phyloP scores from a whole-genome alignment of 2,888 invertebrate species.

The Heliconius sara region DNA sequence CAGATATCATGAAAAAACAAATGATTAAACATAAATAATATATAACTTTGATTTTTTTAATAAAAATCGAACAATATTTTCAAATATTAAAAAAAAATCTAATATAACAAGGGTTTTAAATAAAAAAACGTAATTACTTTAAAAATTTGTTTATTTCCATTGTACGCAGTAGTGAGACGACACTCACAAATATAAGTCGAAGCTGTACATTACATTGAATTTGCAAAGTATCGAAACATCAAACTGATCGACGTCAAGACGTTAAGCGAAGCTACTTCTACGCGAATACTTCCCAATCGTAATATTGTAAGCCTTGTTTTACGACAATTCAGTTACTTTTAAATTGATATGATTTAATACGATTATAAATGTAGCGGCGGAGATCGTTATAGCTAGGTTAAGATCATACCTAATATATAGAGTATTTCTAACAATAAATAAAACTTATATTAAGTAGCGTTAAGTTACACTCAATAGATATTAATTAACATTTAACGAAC shows the following conservation, averaged over 20 bases:
- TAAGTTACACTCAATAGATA: neutral
- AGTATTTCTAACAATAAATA: slow-evolving; percentile 26
- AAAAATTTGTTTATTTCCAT: slow-evolving; percentile 75
- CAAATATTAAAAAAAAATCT: too few species aligned
- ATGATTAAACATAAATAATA: too few species aligned
- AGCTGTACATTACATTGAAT: slow-evolving; percentile 37
- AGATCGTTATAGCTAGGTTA: slow-evolving; percentile 15
- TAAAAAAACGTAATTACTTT: slow-evolving; percentile 55
- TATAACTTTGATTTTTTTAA: too few species aligned
- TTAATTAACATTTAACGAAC: slow-evolving; percentile 1
- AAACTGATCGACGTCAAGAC: slow-evolving; percentile 32
- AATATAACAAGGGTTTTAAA: neutral
- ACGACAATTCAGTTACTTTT: slow-evolving; percentile 14
- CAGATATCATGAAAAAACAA: too few species aligned
- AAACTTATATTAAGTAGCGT: slow-evolving; percentile 12
- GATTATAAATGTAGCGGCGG: slow-evolving; percentile 9
- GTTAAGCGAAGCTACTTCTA: slow-evolving; percentile 29
- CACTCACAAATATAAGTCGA: slow-evolving; percentile 23
- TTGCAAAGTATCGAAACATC: slow-evolving; percentile 28
- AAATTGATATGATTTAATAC: slow-evolving; percentile 29
- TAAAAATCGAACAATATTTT: too few species aligned
- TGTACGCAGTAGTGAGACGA: slow-evolving; percentile 63
- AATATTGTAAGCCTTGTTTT: slow-evolving; percentile 33
- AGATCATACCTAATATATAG: slow-evolving; percentile 4
- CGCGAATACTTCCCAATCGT: neutral